Conservation (phyloP, 37 sponge, comb jelly and placozoan species). For the Geodia barretti region DNA sequence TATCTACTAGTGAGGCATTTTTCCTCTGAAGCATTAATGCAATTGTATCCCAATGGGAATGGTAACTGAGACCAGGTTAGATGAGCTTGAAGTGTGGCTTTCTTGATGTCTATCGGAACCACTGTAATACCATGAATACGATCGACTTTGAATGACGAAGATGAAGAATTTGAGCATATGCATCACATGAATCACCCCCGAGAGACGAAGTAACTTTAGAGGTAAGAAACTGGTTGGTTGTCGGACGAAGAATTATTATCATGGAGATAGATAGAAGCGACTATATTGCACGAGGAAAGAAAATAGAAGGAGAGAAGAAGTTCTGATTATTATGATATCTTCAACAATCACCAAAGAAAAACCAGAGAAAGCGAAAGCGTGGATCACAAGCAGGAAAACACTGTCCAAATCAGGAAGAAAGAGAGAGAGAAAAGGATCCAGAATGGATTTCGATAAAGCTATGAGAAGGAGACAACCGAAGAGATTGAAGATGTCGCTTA, state of each 20-base stretch:
- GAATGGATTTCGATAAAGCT: conserved; percentile 38
- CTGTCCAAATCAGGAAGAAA: conserved; percentile 37
- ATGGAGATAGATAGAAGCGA: conserved; percentile 64
- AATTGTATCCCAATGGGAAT: not conserved
- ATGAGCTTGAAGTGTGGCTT: conserved; percentile 64
- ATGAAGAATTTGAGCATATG: too few relatives aligned
- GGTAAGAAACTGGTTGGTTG: too few relatives aligned
- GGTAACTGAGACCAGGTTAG: conserved; percentile 17
- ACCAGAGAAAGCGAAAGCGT: not conserved
- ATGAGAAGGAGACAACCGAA: conserved; percentile 22
- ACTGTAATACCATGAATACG: not conserved
- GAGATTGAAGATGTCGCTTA: conserved; percentile 25
- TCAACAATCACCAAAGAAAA: not conserved
- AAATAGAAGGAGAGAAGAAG: conserved; percentile 19
- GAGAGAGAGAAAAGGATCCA: conserved; percentile 20
- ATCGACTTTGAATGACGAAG: too few relatives aligned
- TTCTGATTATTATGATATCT: too few relatives aligned
- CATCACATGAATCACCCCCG: not conserved
- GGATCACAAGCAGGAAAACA: conserved; percentile 19
- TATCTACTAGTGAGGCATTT: not conserved
- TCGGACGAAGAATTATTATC: conserved; percentile 30
- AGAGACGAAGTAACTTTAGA: conserved; percentile 12
- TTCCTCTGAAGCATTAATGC: not conserved
- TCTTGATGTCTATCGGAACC: conserved; percentile 47
- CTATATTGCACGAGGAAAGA: conserved; percentile 42